phyloP scores from a whole-genome alignment of 2,888 invertebrate genomes.

The Drosophila nigricruria region DNA sequence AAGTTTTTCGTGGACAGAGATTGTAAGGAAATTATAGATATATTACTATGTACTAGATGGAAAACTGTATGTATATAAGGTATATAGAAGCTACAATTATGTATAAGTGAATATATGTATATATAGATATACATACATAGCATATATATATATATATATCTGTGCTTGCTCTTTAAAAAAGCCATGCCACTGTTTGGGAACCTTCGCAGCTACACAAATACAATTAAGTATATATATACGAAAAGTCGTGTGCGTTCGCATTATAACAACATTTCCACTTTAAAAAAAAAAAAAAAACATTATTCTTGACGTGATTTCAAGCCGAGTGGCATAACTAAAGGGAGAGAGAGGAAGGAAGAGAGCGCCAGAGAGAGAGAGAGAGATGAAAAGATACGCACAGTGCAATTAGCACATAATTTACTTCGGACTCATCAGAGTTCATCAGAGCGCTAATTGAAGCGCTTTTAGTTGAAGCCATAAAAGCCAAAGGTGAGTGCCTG shows the following conservation, averaged over 20 bases:
- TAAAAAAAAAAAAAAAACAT: slow-evolving; percentile 29
- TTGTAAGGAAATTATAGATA: too few relatives aligned
- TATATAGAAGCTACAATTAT: neutral
- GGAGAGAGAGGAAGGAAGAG: neutral
- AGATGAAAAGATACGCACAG: slow-evolving; percentile 43
- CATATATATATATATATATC: neutral
- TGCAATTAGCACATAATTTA: slow-evolving; percentile 77
- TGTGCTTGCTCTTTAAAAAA: neutral
- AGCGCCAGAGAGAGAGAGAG: slow-evolving; percentile 5
- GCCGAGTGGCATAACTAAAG: neutral
- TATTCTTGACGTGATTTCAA: slow-evolving; percentile 56
- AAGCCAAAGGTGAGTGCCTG: slow-evolving; percentile 39
- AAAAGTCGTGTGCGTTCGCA: slow-evolving; percentile 2
- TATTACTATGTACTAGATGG: too few relatives aligned
- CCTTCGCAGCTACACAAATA: slow-evolving; percentile 5
- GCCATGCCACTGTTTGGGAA: slow-evolving; percentile 9
- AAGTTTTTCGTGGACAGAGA: too few relatives aligned
- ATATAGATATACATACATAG: neutral
- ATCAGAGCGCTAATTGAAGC: slow-evolving; percentile 73
- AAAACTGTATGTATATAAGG: too few relatives aligned
- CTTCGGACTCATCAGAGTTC: slow-evolving; percentile 73
- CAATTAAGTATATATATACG: slow-evolving; percentile 11
- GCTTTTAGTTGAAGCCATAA: slow-evolving; percentile 71
- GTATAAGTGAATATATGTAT: neutral
- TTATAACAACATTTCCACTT: slow-evolving; percentile 36